These are phyloP conservation scores for Mycalesis mineus DNA, from an alignment of 2,888 invertebrate genomes.

Conservation along the genomic window DNA sequence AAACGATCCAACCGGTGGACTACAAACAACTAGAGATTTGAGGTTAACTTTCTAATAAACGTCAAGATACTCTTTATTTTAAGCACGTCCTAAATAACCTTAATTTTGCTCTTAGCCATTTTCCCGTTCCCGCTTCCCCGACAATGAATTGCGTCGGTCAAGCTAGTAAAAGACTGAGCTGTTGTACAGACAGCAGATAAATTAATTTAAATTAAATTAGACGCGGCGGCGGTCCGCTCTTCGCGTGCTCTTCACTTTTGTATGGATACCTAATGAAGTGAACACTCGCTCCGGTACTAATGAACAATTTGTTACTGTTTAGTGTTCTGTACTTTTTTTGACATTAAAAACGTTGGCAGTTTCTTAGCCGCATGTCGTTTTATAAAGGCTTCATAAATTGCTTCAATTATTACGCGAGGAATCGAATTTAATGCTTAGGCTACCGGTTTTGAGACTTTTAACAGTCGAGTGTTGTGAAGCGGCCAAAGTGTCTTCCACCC, in stretches of 20 bases:
- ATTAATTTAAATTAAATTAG: background rate
- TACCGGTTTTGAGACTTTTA: no score
- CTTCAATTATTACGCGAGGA: no score
- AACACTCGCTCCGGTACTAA: no score
- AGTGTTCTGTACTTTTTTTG: no score
- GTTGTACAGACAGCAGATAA: constrained; percentile 19
- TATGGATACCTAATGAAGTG: background rate
- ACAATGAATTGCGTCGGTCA: constrained; percentile 31
- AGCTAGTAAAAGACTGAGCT: constrained; percentile 25
- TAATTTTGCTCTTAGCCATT: constrained; percentile 31
- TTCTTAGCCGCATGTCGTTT: no score
- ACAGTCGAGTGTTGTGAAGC: no score
- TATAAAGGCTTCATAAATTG: no score
- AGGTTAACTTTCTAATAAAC: constrained; percentile 30
- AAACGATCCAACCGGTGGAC: background rate
- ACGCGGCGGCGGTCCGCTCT: background rate
- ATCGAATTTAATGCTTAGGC: no score
- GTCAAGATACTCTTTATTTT: constrained; percentile 29
- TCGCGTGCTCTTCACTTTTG: background rate
- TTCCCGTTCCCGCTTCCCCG: constrained; percentile 30
- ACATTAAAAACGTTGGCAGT: no score
- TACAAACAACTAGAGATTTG: constrained; percentile 5
- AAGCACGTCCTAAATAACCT: constrained; percentile 32
- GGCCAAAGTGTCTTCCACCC: no score
- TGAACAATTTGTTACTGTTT: no score